Evolutionary conservation across 2,113 vertebrate genomes (phyloP).

Genomic region (Percina caprodes): DNA sequence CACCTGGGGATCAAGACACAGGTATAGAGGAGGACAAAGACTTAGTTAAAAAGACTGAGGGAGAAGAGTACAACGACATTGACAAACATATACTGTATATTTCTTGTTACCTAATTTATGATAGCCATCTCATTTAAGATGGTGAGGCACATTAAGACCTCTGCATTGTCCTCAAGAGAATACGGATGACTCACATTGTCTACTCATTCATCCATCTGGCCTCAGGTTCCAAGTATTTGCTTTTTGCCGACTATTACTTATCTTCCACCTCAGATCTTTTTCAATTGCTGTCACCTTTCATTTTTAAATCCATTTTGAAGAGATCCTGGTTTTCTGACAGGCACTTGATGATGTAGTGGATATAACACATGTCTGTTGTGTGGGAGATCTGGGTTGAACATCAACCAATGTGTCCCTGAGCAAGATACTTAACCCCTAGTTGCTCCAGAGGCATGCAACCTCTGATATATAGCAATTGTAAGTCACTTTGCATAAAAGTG

Average conservation of each 20-base stretch:
- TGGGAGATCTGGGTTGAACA: no score
- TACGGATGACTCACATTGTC: conserved; percentile 13
- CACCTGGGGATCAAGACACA: conserved; percentile 79
- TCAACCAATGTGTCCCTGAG: no score
- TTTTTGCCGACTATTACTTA: conserved; percentile 1
- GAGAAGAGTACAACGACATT: background rate
- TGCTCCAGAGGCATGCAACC: no score
- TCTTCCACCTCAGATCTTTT: conserved; percentile 5
- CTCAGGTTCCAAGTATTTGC: conserved; percentile 9
- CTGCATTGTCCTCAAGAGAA: conserved; percentile 16
- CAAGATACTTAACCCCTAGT: no score
- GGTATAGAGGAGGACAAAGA: conserved; percentile 71
- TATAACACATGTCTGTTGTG: no score
- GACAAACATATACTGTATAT: background rate
- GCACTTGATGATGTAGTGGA: no score
- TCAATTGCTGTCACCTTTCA: conserved; percentile 7
- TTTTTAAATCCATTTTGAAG: conserved; percentile 28
- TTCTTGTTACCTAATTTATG: background rate
- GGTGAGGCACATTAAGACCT: background rate
- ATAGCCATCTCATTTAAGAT: conserved; percentile 5
- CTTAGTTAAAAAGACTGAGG: background rate
- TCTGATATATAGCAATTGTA: no score
- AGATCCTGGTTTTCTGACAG: conserved; percentile 11
- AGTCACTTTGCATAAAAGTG: no score
- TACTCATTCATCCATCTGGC: conserved; percentile 27